Base-by-base conservation (phyloP, 2,888 invertebrate genomes). In the Eubasilissa splendida region DNA sequence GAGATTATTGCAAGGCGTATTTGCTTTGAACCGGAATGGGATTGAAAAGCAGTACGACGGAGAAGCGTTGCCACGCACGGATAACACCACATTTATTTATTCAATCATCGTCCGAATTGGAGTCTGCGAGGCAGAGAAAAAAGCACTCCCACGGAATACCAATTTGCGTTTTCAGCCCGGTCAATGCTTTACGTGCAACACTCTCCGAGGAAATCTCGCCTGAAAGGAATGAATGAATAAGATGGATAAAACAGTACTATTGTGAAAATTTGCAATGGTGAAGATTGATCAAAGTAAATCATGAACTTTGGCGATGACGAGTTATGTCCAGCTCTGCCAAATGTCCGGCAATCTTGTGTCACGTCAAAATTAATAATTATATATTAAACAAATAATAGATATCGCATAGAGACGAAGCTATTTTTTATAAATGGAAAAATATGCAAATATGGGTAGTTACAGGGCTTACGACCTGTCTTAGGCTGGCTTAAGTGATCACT, bases 31-130 rank as follows among this genome's bases (percentile, higher is more conserved):
- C 63, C 42, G 33, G 42, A 42, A 42, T 42, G 42, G 42, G 42
- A 58, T 11, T n/a, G 58, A 2, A n/a, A n/a, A 58, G 58, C 58
- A 58, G 58, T 2, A 58, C 8, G 11, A 11, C 9, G 58, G 58
- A n/a, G 58, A 4, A 7, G 12, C 33, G 42, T 63, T 68, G 50
- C 78, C 53, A 60, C 75, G 81, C 76, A 81, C 81, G 81, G 59
- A 33, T 66, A 42, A 68, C 42, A 50, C 60, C 56, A 50, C 71
- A 59, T 77, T 76, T 81, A 74, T 73, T 79, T 81, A 81, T 81
- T 79, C 81, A 81, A 81, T 76, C 81, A 79, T 71, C 76, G 81
- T 81, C 73, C 80, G 73, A 71, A 77, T 63, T 54, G 42, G 14
- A 68, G 68, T 9, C 70, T 56, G 71, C 14, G 50, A 53, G 74